Evolutionary conservation across 2,113 vertebrate species (phyloP).

Genomic region (Ctenodactylus gundi): DNA sequence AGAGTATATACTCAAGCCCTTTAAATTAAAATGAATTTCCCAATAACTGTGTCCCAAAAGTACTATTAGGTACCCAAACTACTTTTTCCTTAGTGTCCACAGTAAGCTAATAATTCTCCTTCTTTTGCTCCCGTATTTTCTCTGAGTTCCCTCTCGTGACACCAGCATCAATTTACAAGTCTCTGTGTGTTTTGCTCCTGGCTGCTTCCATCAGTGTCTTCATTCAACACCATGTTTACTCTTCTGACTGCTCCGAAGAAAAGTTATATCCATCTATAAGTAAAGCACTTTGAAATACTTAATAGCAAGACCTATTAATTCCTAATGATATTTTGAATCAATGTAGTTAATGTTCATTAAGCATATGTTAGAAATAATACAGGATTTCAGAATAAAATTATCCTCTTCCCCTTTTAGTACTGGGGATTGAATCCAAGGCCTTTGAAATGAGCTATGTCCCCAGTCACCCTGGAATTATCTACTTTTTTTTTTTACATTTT

Average conservation of each 20-base stretch:
- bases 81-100: neutral
- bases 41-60: neutral
- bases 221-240: neutral
- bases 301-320: neutral
- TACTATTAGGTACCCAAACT: accelerated
- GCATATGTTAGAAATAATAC: neutral
- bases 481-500: neutral
- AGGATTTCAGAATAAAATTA: neutral
- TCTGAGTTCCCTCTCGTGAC: neutral
- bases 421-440: neutral
- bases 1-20: neutral
- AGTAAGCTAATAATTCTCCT: neutral
- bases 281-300: neutral
- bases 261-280: neutral
- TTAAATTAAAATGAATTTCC: neutral
- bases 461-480: neutral
- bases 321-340: neutral
- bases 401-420: neutral
- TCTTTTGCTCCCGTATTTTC: neutral
- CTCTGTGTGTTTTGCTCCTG: neutral
- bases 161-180: neutral
- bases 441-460: neutral
- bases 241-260: neutral
- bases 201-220: neutral
- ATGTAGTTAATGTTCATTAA: neutral